Conservation (phyloP, 2,113 vertebrate genomes). For the Hemibagrus wyckioides region DNA sequence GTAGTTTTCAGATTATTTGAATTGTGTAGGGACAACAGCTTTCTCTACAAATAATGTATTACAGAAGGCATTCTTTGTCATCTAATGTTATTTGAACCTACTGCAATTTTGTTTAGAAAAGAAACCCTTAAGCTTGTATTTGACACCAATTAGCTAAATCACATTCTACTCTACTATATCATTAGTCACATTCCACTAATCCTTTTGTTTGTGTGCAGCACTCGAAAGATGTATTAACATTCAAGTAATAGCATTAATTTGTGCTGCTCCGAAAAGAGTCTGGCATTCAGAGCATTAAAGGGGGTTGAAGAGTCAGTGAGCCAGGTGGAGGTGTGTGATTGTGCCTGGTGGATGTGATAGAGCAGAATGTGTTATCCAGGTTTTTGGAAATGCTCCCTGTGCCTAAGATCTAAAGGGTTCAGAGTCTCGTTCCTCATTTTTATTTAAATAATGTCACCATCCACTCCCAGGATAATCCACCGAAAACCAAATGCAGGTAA, state of each 20-base stretch:
- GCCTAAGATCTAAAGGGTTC: neutral
- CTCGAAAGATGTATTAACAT: slow-evolving; percentile 1
- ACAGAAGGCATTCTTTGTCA: neutral
- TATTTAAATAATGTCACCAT: neutral
- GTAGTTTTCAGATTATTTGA: neutral
- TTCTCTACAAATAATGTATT: neutral
- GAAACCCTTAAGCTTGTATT: neutral
- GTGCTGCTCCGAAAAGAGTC: neutral
- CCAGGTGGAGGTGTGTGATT: neutral
- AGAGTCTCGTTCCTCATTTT: neutral
- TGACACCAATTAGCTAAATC: slow-evolving; percentile 21
- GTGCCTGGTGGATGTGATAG: neutral
- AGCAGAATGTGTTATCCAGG: slow-evolving; percentile 9
- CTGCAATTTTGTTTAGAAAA: neutral
- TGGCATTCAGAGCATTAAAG: neutral
- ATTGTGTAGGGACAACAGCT: neutral
- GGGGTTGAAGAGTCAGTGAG: neutral
- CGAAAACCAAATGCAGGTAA: neutral
- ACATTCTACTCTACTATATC: neutral
- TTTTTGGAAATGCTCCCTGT: slow-evolving; percentile 26
- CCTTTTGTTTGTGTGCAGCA: neutral
- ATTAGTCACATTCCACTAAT: neutral
- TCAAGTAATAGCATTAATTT: neutral
- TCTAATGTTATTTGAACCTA: neutral
- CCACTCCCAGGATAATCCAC: neutral